phyloP scores from a whole-genome alignment of 1,140 invertebrate species.

The Aphelinus certus region DNA sequence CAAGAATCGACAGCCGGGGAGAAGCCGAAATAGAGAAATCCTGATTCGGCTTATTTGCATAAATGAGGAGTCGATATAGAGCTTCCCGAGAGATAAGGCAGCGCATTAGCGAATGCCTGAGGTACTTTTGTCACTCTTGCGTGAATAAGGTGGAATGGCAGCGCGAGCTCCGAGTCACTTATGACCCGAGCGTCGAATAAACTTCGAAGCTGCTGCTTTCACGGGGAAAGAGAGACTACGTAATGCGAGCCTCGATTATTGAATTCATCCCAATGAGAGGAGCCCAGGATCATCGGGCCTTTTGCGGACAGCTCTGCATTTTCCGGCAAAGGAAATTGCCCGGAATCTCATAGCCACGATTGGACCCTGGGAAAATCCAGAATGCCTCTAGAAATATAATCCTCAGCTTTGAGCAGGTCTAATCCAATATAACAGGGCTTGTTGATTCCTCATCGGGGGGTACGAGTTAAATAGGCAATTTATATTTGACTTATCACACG shows the following conservation, averaged over 20 bases:
- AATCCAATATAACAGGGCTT: no score
- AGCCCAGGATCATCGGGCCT: neutral
- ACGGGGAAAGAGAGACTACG: no score
- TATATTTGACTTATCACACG: no score
- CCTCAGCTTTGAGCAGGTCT: no score
- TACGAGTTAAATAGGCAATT: no score
- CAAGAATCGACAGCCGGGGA: constrained; percentile 11
- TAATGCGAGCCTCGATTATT: neutral
- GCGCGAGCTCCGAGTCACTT: neutral
- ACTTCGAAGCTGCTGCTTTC: no score
- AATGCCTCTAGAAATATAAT: no score
- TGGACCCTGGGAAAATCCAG: no score
- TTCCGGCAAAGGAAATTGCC: neutral
- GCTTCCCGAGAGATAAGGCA: constrained; percentile 41
- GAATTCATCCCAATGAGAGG: constrained; percentile 10
- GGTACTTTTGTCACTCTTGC: constrained; percentile 10
- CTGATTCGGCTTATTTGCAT: constrained; percentile 53
- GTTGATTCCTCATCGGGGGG: no score
- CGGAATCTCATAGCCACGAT: neutral
- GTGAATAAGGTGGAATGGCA: constrained; percentile 4
- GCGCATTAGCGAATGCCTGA: neutral
- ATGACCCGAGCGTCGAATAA: neutral
- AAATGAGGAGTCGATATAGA: constrained; percentile 50
- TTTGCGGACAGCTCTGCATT: neutral
- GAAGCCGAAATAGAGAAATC: constrained; percentile 22